Evolutionary conservation across 2,888 invertebrate species (phyloP).

Genomic region (Cataglyphis cursor): DNA sequence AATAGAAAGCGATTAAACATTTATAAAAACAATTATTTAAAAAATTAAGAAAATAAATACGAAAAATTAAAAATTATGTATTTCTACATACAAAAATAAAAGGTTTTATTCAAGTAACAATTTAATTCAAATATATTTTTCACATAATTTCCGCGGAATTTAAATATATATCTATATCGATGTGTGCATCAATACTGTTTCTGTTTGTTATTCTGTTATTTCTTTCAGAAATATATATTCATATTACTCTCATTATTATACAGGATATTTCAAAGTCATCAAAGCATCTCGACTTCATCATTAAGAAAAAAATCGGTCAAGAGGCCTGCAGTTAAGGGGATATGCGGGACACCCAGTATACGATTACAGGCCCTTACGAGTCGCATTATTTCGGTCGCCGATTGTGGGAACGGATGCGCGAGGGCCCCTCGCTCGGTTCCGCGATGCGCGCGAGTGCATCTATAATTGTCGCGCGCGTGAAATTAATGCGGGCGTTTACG

Average conservation of each 20-base stretch:
- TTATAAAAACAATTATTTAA: not conserved
- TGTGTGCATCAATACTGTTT: not conserved
- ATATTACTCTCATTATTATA: slow-evolving; percentile 1
- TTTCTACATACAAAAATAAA: not conserved
- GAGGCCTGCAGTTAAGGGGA: not conserved
- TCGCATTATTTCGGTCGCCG: slow-evolving; percentile 22
- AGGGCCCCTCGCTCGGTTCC: slow-evolving; percentile 8
- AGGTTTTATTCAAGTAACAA: not conserved
- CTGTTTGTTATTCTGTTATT: not conserved
- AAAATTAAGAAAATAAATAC: not conserved
- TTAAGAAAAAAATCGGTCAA: slow-evolving; percentile 15
- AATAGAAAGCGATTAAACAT: not conserved
- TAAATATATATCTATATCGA: not conserved
- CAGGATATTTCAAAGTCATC: not conserved
- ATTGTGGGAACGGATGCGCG: slow-evolving; percentile 62
- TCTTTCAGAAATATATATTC: not conserved
- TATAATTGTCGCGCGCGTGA: slow-evolving; percentile 60
- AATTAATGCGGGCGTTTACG: slow-evolving; percentile 52
- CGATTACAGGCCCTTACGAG: not conserved
- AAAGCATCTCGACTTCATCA: not conserved
- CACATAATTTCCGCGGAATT: not conserved
- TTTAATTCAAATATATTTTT: not conserved
- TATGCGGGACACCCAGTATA: slow-evolving; percentile 7
- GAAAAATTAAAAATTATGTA: not conserved
- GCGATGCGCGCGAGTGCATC: slow-evolving; percentile 57